A percentile compares a stretch with the other conserved stretches of the same genome.
Evolutionary conservation across 2,797 vertebrate genomes (phyloP).

Genomic region (Dendrocincla fuliginosa): DNA sequence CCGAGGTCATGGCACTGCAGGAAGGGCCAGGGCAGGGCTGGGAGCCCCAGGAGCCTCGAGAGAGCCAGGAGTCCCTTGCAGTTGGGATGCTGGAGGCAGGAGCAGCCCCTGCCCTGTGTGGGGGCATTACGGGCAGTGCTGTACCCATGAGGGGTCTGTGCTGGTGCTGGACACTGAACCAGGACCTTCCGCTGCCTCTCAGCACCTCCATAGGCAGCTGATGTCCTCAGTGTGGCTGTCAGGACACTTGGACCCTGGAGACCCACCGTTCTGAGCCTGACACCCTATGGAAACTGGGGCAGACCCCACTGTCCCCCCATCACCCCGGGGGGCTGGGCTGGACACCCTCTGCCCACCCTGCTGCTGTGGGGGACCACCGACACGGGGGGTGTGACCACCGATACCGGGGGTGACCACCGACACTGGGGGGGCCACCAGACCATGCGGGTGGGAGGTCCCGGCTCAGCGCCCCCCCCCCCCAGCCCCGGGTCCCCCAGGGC

Average conservation of each 20-base stretch:
- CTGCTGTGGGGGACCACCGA: neutral
- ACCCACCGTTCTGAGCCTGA: neutral
- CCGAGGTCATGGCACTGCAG: fast-evolving
- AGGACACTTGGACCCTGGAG: neutral
- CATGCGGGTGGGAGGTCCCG: neutral
- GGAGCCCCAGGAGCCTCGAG: neutral
- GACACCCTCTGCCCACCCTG: neutral
- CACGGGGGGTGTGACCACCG: neutral
- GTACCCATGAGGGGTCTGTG: neutral
- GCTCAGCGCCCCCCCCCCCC: neutral
- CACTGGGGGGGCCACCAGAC: neutral
- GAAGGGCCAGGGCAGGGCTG: neutral
- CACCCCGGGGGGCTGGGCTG: neutral
- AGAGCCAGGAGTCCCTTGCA: neutral
- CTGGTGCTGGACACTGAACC: fast-evolving
- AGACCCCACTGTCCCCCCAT: neutral
- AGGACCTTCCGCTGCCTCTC: fast-evolving
- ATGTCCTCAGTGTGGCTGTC: neutral
- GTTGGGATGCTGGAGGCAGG: neutral
- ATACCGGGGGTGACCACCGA: no score
- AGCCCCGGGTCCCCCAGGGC: neutral
- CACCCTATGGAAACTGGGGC: neutral
- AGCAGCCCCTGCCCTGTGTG: neutral
- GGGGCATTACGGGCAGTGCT: fast-evolving
- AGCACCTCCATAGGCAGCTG: neutral